Evolutionary conservation across 2,797 vertebrate genomes (phyloP), one percentile per base, ranked within the genome.

Genomic region (Microhierax caerulescens): DNA sequence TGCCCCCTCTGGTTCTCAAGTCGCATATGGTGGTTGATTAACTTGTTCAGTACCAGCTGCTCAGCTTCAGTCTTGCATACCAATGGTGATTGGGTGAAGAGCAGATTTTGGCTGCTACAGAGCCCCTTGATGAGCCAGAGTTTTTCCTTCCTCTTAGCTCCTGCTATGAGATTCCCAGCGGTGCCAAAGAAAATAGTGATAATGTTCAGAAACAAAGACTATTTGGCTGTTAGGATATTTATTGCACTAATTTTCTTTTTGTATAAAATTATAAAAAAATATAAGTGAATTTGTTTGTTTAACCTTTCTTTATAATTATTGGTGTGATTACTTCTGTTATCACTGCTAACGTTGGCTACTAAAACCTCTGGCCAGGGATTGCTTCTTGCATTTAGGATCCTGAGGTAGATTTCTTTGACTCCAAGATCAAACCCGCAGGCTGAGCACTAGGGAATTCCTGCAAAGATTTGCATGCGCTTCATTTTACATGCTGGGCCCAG

Each of bases 141-240:
- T 86, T 93, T 87, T 90, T 88, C 85, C 36, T 96, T 96, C 88
- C 74, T 95, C 50, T 68, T 90, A 86, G 63, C 78, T 89, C 88
- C 89, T 0, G 0, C 93, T 82, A 61, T 72, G 75, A 85, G 60
- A 74, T 80, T 95, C 47, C 81, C 53, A 70, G 57, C 32, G 11
- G 65, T 95, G 96, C 98, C 97, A 98, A 98, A 97, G 85, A 90
- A 97, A 98, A 98, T 30, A 96, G 67, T 73, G 96, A 96, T 92
- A 97, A 96, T 91, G 73, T 80, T 94, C 85, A 95, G 79, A 92
- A 92, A 95, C 91, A 95, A 97, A 87, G 53, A 94, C 94, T 60
- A 7, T 64, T 93, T 84, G 94, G 67, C 81, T 95, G 65, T 90
- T 95, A 92, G 59, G 45, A 65, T 95, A 93, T 96, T 97, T 97